Percentiles rank a stretch among this genome's conserved stretches.
These are phyloP conservation scores for Clivina fossor DNA, from an alignment of 2,888 invertebrate genomes.

Conservation along the genomic window DNA sequence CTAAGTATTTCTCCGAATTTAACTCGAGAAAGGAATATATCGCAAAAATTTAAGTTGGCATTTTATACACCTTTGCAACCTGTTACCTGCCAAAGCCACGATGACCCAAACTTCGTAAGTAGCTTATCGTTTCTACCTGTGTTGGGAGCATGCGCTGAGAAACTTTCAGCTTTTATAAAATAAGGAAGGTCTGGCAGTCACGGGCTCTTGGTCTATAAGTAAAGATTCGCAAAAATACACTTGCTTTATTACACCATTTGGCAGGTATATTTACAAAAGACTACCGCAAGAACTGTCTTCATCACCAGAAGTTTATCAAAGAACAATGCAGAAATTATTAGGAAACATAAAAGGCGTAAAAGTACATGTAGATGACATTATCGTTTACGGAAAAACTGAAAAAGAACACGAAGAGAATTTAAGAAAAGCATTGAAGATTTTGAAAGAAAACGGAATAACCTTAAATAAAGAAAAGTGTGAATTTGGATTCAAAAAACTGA, in stretches of 20 bases:
- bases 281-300: slow-evolving; percentile 20
- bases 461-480: slow-evolving; percentile 35
- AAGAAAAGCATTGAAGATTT: slow-evolving; percentile 17
- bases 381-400: slow-evolving; percentile 26
- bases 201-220: too few species aligned
- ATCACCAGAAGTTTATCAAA: slow-evolving; percentile 34
- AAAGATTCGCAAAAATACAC: slow-evolving; percentile 3
- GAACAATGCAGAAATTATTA: slow-evolving; percentile 35
- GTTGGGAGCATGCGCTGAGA: too few species aligned
- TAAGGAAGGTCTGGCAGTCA: too few species aligned
- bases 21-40: too few species aligned
- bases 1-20: too few species aligned
- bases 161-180: too few species aligned
- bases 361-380: slow-evolving; percentile 36
- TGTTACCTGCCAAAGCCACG: too few species aligned
- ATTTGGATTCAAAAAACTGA: background rate
- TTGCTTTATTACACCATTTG: slow-evolving; percentile 16
- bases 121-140: too few species aligned
- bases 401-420: slow-evolving; percentile 31
- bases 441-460: slow-evolving; percentile 37
- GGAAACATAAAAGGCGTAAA: slow-evolving; percentile 31
- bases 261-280: slow-evolving; percentile 17
- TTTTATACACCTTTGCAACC: too few species aligned
- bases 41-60: too few species aligned
- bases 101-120: too few species aligned